Base-by-base conservation (phyloP, 30 jellyfish, hydroid and myxozoan species). In the Hydra vulgaris region DNA sequence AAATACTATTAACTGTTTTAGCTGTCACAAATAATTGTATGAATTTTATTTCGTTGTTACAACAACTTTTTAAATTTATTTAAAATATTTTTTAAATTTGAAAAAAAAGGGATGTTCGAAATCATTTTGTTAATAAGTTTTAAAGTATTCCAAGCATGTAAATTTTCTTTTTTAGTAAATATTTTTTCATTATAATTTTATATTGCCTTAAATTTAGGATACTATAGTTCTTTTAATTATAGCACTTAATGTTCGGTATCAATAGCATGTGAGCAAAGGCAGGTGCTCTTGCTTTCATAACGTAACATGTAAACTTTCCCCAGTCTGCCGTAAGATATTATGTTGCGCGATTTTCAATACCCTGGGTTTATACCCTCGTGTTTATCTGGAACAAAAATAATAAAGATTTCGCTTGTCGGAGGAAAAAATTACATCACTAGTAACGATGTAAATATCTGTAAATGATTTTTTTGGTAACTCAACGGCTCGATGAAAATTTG, bases 341-440 rank as follows among this genome's bases (percentile, higher is more conserved):
- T 73, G 53, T 75, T 53, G 83, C 83, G 71, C 83, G 83, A 70
- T 21, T 61, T 27, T 27, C 54, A 22, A 54, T 21, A 56, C 85
- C 85, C 85, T 52, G 85, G 85, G 85, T 78, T 78, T 78, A 78
- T 78, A 78, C 85, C 85, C 85, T 78, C 85, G 85, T 78, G 85
- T 78, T 78, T 78, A 78, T 78, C 56, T 70, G 24, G 80, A 56
- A 78, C 27, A 52, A 78, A 78, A 40, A 78, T 78, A 78, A 53
- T 21, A 54, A 78, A 54, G 53, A 26, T 71, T 75, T 75, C 83
- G 83, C 56, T 25, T 26, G 53, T 21, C 76, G 27, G 71, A 70
- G 72, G 83, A 75, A 54, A 68, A 70, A 21, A 25, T 25, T 21
- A 70, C 76, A 70, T 70, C 27, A 21, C 17, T 21, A 17, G 27